A percentile compares a stretch with the other conserved stretches of the same genome.
These are phyloP conservation scores for Papilio polyxenes DNA, from an alignment of 1,140 invertebrate genomes.

Conservation along the genomic window DNA sequence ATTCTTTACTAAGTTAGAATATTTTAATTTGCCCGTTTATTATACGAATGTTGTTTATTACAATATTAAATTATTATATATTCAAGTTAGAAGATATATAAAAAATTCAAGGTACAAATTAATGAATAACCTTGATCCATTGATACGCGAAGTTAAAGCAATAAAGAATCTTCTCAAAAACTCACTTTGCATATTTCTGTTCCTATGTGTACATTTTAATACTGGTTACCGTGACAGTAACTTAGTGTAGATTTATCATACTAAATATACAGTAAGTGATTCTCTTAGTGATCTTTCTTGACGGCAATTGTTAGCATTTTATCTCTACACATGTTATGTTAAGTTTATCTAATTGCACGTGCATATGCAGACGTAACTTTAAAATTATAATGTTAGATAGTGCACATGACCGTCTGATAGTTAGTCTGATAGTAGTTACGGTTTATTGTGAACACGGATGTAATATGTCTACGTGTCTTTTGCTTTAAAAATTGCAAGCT, in stretches of 20 bases:
- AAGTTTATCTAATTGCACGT: not conserved
- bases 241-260: too few species aligned
- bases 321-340: not conserved
- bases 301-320: not conserved
- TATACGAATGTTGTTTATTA: too few species aligned
- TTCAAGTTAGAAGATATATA: not conserved
- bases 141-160: too few species aligned
- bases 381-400: not conserved
- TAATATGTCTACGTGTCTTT: not conserved
- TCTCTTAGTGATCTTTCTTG: too few species aligned
- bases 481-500: not conserved
- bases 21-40: too few species aligned
- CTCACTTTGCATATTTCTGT: too few species aligned
- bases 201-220: too few species aligned
- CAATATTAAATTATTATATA: not conserved
- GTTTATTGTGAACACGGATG: not conserved
- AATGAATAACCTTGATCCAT: not conserved
- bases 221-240: too few species aligned
- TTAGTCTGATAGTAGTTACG: too few species aligned
- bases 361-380: not conserved
- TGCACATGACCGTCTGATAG: not conserved
- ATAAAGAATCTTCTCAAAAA: too few species aligned
- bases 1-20: too few species aligned
- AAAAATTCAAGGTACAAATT: not conserved
- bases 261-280: too few species aligned